Evolutionary conservation across 1,140 invertebrate genomes (phyloP).

Genomic region (Plectrocnemia conspersa): DNA sequence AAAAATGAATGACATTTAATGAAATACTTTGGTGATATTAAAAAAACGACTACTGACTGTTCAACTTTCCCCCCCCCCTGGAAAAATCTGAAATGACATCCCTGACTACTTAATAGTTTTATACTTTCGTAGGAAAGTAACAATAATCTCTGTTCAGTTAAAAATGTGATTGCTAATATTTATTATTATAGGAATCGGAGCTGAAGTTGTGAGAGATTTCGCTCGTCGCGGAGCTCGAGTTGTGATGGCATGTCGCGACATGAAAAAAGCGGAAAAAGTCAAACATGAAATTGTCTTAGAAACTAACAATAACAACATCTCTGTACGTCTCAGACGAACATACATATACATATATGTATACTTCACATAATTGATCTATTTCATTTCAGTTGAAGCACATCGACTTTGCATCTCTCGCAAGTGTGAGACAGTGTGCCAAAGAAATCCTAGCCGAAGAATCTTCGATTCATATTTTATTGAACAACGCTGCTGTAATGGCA

Average conservation of each 20-base stretch:
- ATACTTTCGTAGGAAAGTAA: no score
- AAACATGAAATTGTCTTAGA: background rate
- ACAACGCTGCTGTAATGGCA: constrained; percentile 63
- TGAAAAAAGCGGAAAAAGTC: constrained; percentile 42
- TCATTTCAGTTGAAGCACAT: constrained; percentile 38
- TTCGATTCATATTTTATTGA: constrained; percentile 72
- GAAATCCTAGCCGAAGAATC: constrained; percentile 59
- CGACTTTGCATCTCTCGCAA: constrained; percentile 73
- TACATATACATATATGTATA: background rate
- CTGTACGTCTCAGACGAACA: no score
- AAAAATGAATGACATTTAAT: no score
- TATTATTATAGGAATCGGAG: constrained; percentile 74
- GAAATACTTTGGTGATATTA: no score
- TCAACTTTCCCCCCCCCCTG: no score
- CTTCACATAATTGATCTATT: background rate
- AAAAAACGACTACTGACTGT: no score
- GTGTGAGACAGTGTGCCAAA: constrained; percentile 64
- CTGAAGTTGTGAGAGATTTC: constrained; percentile 70
- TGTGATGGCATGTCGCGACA: constrained; percentile 77
- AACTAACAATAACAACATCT: constrained; percentile 48
- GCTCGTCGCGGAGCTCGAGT: constrained; percentile 71
- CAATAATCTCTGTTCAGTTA: no score
- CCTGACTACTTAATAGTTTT: no score
- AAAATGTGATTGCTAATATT: no score
- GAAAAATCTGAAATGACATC: no score